These are phyloP conservation scores for Hippopotamyrus pictus DNA, from an alignment of 2,797 vertebrate genomes.

Conservation along the genomic window DNA sequence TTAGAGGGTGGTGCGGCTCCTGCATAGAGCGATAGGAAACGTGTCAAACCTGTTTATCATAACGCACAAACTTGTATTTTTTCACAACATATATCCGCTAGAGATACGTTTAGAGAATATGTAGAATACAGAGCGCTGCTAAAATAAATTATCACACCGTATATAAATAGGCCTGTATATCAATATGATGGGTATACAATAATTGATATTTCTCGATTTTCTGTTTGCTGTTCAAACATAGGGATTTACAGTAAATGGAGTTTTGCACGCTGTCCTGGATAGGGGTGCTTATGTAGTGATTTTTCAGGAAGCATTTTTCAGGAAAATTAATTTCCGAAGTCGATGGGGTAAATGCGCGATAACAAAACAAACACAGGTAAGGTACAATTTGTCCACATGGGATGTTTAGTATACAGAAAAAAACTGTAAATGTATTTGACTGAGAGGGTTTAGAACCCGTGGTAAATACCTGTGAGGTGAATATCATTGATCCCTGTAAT, in stretches of 20 bases:
- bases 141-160: not conserved
- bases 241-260: not conserved
- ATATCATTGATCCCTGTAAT: slow-evolving; percentile 51
- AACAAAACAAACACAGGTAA: not conserved
- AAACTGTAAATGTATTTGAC: not conserved
- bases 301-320: not conserved
- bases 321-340: not conserved
- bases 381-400: slow-evolving; percentile 48
- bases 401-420: slow-evolving; percentile 44
- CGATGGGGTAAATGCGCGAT: not conserved
- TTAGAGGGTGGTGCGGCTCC: not conserved
- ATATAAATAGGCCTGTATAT: not conserved
- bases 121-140: not conserved
- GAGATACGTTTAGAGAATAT: not conserved
- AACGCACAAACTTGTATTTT: not conserved
- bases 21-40: not conserved
- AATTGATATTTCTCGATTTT: not conserved
- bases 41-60: not conserved
- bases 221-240: not conserved
- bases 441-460: slow-evolving; percentile 50
- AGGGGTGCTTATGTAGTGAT: not conserved
- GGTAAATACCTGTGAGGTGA: slow-evolving; percentile 58
- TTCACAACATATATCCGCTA: not conserved
- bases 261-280: not conserved
- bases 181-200: not conserved